Percentiles rank a stretch among this genome's conserved stretches.
These are phyloP conservation scores for Pitta sordida DNA, from an alignment of 2,113 vertebrate genomes.

Conservation along the genomic window DNA sequence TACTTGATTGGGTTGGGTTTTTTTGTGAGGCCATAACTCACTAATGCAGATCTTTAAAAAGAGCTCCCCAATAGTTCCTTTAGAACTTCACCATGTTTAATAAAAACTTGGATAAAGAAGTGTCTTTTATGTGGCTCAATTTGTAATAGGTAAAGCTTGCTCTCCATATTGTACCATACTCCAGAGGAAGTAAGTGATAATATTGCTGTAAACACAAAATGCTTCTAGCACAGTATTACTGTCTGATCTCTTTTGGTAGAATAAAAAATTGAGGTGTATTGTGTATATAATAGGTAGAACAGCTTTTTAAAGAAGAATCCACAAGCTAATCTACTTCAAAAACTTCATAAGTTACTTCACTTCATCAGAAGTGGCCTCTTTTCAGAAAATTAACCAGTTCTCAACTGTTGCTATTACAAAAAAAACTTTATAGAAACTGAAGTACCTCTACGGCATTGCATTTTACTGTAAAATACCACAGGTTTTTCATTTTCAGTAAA, in stretches of 20 bases:
- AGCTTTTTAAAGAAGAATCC: not conserved
- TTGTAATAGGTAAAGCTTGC: not conserved
- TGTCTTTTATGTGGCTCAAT: not conserved
- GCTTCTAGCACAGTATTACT: not conserved
- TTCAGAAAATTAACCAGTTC: not conserved
- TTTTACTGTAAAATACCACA: not conserved
- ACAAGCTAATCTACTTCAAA: not conserved
- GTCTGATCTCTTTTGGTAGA: not conserved
- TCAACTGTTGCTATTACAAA: not conserved
- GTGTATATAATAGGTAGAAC: not conserved
- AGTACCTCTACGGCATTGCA: not conserved
- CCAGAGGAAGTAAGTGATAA: not conserved
- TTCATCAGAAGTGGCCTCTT: not conserved
- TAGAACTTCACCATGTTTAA: not conserved
- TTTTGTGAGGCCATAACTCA: not conserved
- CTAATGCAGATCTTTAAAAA: not conserved
- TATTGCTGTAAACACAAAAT: not conserved
- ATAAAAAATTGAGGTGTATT: not conserved
- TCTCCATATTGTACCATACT: not conserved
- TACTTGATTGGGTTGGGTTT: not conserved
- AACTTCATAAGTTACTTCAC: not conserved
- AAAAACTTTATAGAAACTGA: not conserved
- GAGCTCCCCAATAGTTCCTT: not conserved
- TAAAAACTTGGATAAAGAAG: not conserved
- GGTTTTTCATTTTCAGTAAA: not conserved